Percentiles rank a stretch among this genome's conserved stretches.
Conservation (phyloP, 2,113 vertebrate species). For the Rynchops niger region DNA sequence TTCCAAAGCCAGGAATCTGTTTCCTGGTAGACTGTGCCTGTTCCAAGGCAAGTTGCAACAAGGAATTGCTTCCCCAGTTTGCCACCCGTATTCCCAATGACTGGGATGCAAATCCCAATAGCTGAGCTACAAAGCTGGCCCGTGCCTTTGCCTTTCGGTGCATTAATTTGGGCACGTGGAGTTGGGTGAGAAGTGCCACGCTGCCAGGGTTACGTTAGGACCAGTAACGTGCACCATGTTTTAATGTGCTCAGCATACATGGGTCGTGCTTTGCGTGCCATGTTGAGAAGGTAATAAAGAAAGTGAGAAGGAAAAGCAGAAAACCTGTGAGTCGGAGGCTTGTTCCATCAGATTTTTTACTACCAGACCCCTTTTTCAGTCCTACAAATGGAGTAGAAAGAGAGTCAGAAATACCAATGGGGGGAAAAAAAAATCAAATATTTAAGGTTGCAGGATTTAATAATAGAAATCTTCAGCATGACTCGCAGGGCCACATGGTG, state of each 20-base stretch:
- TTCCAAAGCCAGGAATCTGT: constrained; percentile 29
- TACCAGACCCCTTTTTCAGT: neutral
- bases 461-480: neutral
- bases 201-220: constrained; percentile 60
- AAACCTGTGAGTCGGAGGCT: neutral
- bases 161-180: constrained; percentile 41
- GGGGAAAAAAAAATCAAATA: neutral
- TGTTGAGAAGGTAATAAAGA: constrained; percentile 11
- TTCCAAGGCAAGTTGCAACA: constrained; percentile 54
- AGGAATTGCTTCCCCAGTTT: constrained; percentile 47
- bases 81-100: constrained; percentile 43
- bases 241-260: constrained; percentile 19
- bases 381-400: neutral
- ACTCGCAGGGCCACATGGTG: neutral
- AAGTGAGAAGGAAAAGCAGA: neutral
- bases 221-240: constrained; percentile 51
- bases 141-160: constrained; percentile 59
- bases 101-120: constrained; percentile 55
- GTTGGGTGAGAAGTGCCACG: constrained; percentile 46
- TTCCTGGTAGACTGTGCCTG: constrained; percentile 34
- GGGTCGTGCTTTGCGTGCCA: constrained; percentile 4
- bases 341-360: neutral
- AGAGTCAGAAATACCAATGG: constrained; percentile 10
- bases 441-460: constrained; percentile 25
- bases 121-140: constrained; percentile 53